A percentile compares a stretch with the other conserved stretches of the same genome.
These are phyloP conservation scores for Dromococcyx pavoninus DNA, from an alignment of 2,797 vertebrate species.

Conservation along the genomic window DNA sequence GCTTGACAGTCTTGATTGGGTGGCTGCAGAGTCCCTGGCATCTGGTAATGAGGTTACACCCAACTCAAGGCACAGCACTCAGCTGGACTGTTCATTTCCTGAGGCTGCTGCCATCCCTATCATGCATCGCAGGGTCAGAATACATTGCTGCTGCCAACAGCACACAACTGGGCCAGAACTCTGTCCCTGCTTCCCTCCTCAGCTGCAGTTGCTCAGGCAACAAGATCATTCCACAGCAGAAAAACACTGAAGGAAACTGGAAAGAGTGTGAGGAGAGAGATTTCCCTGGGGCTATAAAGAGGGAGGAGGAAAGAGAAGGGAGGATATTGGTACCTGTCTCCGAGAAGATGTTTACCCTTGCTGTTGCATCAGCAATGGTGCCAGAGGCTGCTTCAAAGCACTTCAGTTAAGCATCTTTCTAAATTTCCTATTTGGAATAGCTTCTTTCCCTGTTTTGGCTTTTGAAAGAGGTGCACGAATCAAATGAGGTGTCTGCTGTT, in stretches of 20 bases:
- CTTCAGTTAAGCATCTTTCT: not conserved
- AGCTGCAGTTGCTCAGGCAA: constrained; percentile 40
- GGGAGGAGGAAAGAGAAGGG: not conserved
- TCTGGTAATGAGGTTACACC: too few species aligned
- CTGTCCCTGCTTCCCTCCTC: not conserved
- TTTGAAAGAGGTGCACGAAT: not conserved
- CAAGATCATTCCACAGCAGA: not conserved
- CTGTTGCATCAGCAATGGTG: not conserved
- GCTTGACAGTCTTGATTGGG: not conserved
- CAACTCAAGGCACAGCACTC: not conserved
- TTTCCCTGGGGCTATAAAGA: not conserved
- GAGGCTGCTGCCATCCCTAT: accelerated
- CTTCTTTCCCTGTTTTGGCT: not conserved
- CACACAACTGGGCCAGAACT: not conserved
- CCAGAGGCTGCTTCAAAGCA: not conserved
- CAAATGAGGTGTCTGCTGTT: not conserved
- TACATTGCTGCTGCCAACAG: accelerated
- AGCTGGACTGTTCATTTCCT: not conserved
- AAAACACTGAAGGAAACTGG: not conserved
- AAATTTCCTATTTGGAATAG: not conserved
- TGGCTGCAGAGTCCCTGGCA: not conserved
- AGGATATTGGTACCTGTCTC: not conserved
- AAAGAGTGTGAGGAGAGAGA: constrained; percentile 3
- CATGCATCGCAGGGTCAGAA: accelerated
- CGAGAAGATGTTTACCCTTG: not conserved